These are phyloP conservation scores for Ageneiosus marmoratus DNA, from an alignment of 2,113 vertebrate genomes.

Conservation along the genomic window DNA sequence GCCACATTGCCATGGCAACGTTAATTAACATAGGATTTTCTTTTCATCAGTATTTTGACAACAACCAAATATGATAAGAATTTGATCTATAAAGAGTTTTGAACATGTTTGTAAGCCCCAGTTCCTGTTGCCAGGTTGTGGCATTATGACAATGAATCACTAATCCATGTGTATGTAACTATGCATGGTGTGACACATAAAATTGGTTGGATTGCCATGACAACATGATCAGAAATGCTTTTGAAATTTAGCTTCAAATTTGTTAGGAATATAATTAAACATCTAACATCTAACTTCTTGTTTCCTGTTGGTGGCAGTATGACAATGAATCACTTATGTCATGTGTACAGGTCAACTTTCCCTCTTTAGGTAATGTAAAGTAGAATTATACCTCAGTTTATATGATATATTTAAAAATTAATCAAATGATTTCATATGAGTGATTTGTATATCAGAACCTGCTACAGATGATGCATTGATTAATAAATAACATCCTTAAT, in stretches of 20 bases:
- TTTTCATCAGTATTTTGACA: not conserved
- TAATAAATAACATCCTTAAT: not conserved
- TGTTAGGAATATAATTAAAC: not conserved
- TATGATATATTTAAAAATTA: not conserved
- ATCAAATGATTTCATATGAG: not conserved
- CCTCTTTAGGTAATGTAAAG: not conserved
- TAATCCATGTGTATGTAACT: not conserved
- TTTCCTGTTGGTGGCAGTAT: not conserved
- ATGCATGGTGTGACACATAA: not conserved
- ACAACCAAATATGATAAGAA: not conserved
- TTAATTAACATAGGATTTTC: too few relatives aligned
- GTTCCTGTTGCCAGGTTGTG: not conserved
- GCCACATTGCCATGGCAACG: too few relatives aligned
- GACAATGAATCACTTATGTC: not conserved
- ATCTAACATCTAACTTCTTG: not conserved
- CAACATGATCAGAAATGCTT: not conserved
- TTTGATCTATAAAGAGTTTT: not conserved
- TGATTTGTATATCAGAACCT: too few relatives aligned
- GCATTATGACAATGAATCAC: not conserved
- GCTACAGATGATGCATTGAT: not conserved
- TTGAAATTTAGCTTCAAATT: not conserved
- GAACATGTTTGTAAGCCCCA: not conserved
- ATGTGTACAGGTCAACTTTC: not conserved
- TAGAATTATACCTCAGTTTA: not conserved
- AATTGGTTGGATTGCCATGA: not conserved